phyloP scores from a whole-genome alignment of 1,140 invertebrate species.

The Mycetomoellerius zeteki region DNA sequence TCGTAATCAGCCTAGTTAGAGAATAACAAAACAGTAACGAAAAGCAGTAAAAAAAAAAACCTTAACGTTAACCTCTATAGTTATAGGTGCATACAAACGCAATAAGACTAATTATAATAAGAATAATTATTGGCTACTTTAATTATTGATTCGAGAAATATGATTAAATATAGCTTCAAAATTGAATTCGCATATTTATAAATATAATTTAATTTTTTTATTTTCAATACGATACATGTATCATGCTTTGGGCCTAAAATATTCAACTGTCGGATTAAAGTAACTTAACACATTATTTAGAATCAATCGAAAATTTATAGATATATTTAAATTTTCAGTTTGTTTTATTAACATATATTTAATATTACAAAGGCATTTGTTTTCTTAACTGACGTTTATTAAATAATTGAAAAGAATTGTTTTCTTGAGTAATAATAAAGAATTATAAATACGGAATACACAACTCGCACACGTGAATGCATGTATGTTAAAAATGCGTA shows the following conservation, averaged over 20 bases:
- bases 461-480: background rate
- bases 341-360: too few relatives aligned
- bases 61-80: background rate
- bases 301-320: too few relatives aligned
- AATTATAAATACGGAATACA: background rate
- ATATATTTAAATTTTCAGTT: too few relatives aligned
- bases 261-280: background rate
- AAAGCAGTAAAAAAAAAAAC: background rate
- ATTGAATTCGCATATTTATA: background rate
- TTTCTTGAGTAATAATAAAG: background rate
- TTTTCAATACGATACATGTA: background rate
- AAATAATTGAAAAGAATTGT: too few relatives aligned
- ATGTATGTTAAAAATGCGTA: background rate
- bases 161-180: background rate
- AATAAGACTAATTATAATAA: background rate
- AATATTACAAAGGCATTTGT: background rate
- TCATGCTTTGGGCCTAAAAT: background rate
- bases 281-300: background rate
- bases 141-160: background rate
- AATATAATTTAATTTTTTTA: background rate
- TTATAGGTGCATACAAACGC: background rate
- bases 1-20: constrained; percentile 21
- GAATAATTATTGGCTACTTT: background rate
- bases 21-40: background rate
- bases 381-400: background rate